Conservation (phyloP, 2,113 vertebrate genomes). For the Peromyscus leucopus region DNA sequence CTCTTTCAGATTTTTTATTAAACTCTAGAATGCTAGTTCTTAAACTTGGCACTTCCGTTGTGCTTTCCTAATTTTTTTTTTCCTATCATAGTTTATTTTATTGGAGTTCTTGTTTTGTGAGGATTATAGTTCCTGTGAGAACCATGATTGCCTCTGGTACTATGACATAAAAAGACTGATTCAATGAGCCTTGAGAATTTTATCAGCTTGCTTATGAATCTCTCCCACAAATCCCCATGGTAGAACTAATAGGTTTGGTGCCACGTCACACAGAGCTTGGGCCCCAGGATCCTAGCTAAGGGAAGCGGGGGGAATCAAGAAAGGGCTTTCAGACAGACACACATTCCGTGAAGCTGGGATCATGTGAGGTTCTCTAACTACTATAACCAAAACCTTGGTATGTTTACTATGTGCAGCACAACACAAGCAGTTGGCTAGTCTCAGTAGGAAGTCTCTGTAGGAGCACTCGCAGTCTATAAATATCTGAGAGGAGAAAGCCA, state of each 20-base stretch:
- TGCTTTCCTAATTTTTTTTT: background rate
- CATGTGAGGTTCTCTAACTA: background rate
- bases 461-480: background rate
- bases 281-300: background rate
- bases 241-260: background rate
- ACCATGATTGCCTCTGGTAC: background rate
- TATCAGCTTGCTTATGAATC: background rate
- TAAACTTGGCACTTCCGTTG: background rate
- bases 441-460: background rate
- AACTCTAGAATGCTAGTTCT: background rate
- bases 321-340: background rate
- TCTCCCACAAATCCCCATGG: background rate
- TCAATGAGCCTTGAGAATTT: background rate
- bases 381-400: background rate
- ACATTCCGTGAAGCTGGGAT: background rate
- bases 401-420: background rate
- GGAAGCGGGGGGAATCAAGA: background rate
- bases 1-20: background rate
- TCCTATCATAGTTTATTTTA: background rate
- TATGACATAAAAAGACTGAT: background rate
- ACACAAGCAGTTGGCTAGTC: background rate
- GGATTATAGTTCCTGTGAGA: background rate
- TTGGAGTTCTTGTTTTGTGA: background rate
- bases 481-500: background rate
- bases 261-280: background rate